Percentiles rank a stretch among this genome's conserved stretches.
Evolutionary conservation across 2,113 vertebrate species (phyloP).

Genomic region (Pseudopodoces humilis): DNA sequence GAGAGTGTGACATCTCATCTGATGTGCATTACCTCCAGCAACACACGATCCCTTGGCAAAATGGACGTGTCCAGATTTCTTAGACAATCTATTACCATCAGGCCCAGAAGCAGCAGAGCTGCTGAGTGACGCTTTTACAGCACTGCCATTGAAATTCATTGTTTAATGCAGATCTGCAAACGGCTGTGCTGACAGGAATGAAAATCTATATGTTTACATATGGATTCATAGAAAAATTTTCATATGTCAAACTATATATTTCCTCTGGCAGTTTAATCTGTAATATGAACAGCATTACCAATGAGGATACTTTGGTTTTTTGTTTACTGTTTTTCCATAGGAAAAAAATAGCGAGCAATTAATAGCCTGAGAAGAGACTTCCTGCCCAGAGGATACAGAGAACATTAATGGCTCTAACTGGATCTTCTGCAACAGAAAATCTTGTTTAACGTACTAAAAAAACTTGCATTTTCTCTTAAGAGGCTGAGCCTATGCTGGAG

Average conservation of each 20-base stretch:
- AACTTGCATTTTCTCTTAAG: background rate
- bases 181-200: background rate
- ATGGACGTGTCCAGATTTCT: conserved; percentile 62
- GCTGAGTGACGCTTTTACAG: conserved; percentile 16
- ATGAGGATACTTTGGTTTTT: background rate
- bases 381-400: background rate
- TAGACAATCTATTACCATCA: conserved; percentile 52
- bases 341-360: background rate
- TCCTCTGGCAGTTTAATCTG: background rate
- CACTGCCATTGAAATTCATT: conserved; percentile 18
- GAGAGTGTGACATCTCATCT: conserved; percentile 72
- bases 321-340: conserved; percentile 11
- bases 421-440: background rate
- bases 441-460: conserved; percentile 15
- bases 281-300: background rate
- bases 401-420: background rate
- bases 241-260: background rate
- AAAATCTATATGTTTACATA: background rate
- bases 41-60: conserved; percentile 42
- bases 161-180: conserved; percentile 14
- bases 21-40: conserved; percentile 68
- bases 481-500: background rate
- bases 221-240: background rate
- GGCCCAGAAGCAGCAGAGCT: conserved; percentile 4
- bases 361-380: background rate